A percentile compares a stretch with the other conserved stretches of the same genome.
phyloP scores from a whole-genome alignment of 2,888 invertebrate species.

The Erebia epiphron region DNA sequence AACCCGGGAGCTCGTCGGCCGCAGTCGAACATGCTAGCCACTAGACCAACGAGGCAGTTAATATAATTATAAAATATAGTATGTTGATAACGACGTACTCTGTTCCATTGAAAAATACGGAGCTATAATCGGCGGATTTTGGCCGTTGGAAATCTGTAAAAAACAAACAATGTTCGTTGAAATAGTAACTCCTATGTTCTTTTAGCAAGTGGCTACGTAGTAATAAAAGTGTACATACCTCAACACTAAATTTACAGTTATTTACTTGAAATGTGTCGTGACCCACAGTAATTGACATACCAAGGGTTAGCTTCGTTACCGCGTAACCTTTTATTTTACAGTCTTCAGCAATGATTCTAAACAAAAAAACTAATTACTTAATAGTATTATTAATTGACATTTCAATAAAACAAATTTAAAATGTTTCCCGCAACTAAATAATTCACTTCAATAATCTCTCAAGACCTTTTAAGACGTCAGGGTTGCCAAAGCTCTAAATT shows the following conservation, averaged over 20 bases:
- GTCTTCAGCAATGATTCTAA: constrained; percentile 58
- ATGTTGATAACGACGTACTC: constrained; percentile 47
- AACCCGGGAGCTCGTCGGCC: no score
- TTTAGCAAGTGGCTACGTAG: not conserved
- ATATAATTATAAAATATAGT: no score
- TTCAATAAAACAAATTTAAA: no score
- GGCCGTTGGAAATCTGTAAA: constrained; percentile 52
- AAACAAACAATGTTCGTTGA: constrained; percentile 19
- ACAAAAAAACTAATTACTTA: not conserved
- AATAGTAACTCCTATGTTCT: not conserved
- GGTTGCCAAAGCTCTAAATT: no score
- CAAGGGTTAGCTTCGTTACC: constrained; percentile 48
- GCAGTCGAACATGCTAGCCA: no score
- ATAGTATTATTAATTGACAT: no score
- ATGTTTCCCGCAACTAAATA: no score
- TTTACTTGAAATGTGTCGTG: constrained; percentile 47
- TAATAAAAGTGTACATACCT: constrained; percentile 52
- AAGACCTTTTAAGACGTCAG: no score
- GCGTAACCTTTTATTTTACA: constrained; percentile 56
- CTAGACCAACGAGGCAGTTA: no score
- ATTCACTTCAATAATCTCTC: no score
- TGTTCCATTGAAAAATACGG: constrained; percentile 53
- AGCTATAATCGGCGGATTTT: constrained; percentile 58
- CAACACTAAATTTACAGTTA: constrained; percentile 57
- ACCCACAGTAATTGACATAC: constrained; percentile 54